Evolutionary conservation across 2,888 invertebrate genomes (phyloP).

Genomic region (Eristalis intricaria): DNA sequence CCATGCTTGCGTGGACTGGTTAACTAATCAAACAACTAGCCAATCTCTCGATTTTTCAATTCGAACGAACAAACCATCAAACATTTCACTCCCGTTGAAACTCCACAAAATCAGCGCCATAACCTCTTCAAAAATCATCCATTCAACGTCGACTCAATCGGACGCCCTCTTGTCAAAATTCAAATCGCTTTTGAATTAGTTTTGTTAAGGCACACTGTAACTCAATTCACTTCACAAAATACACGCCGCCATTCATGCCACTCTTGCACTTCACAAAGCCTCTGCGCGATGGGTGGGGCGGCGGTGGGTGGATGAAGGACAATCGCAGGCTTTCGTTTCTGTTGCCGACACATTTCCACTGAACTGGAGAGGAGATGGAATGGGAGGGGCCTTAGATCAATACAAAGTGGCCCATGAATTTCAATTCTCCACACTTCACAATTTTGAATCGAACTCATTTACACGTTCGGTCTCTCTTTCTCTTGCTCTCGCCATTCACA

Average conservation of each 20-base stretch:
- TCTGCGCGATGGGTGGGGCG: neutral
- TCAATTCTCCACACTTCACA: constrained; percentile 33
- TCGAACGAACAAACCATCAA: no score
- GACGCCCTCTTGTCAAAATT: neutral
- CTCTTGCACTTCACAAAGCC: neutral
- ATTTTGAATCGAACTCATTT: constrained; percentile 46
- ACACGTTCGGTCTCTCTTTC: constrained; percentile 18
- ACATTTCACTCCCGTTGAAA: no score
- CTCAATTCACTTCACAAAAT: no score
- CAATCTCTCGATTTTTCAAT: no score
- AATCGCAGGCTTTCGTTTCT: neutral
- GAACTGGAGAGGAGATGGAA: no score
- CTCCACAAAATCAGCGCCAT: no score
- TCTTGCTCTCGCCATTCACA: no score
- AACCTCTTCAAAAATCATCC: no score
- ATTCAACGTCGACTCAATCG: no score
- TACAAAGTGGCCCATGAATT: constrained; percentile 34
- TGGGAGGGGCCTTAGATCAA: neutral
- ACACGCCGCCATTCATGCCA: neutral
- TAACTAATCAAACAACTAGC: no score
- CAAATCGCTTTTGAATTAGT: neutral
- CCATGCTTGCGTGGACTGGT: no score
- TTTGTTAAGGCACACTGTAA: neutral
- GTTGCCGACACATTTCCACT: neutral
- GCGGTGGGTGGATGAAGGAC: neutral